Conservation (phyloP, 1,140 invertebrate species). For the Procambarus clarkii region DNA sequence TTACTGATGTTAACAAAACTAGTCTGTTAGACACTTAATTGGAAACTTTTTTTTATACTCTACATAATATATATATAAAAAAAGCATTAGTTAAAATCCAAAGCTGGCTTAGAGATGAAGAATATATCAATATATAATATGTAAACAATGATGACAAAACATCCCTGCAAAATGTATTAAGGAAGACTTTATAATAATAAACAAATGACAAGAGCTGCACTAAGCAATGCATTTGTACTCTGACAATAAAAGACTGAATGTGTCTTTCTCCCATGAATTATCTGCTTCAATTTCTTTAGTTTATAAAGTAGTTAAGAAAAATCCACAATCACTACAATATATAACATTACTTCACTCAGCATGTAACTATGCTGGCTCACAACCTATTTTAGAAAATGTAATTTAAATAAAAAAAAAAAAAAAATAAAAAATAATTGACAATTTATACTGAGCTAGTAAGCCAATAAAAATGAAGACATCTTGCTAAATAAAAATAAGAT, state of each 20-base stretch:
- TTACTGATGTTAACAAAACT: neutral
- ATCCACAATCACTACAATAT: neutral
- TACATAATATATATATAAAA: neutral
- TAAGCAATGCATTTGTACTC: neutral
- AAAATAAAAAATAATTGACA: neutral
- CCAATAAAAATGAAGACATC: neutral
- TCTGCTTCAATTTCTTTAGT: neutral
- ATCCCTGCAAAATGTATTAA: neutral
- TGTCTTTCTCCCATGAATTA: neutral
- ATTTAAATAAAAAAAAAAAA: neutral
- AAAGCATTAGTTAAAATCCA: neutral
- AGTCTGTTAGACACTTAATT: neutral
- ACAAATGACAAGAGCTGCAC: neutral
- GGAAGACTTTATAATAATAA: neutral
- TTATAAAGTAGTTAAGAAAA: neutral
- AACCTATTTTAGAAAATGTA: neutral
- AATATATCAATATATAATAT: neutral
- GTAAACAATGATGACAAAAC: neutral
- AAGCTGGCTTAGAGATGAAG: neutral
- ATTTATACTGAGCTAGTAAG: neutral
- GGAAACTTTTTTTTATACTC: neutral
- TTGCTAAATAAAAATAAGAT: neutral
- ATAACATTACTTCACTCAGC: neutral
- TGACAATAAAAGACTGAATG: neutral
- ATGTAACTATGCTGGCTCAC: neutral